Base-by-base conservation (phyloP, 2,113 vertebrate species). In the Crypturellus undulatus region DNA sequence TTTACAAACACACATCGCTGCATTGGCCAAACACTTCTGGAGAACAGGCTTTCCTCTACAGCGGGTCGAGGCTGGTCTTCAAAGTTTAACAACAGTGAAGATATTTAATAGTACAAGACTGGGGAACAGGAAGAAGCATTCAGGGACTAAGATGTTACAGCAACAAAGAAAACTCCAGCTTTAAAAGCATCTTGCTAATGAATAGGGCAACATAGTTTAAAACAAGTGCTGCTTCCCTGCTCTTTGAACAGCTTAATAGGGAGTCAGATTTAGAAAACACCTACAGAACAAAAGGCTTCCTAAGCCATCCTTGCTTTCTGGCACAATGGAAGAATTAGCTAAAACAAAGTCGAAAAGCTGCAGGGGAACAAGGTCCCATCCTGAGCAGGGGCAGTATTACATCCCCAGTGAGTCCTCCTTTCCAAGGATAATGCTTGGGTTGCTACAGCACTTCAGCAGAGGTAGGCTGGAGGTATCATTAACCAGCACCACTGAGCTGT, bases 281-380 rank as follows among this genome's bases (percentile, higher is more conserved):
- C 22, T 21, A 5, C 36, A 12, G 6, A 36, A 62, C 4, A 67
- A 77, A 16, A 10, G 4, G 9, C 5, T 90, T 56, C 54, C 79
- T 8, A 64, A 9, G 36, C 32, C 1, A 1, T 32, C 18, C 1
- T 34, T 19, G 19, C 15, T 58, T 84, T 59, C 62, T 10, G 20
- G 20, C 45, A 14, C 36, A 40, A 7, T 5, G 7, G 54, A 81
- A 77, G 9, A 62, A 12, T 9, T 38, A 14, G 10, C 26, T 58
- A 6, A 65, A 65, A 88, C 59, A 22, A 20, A 76, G 24, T 11
- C 28, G 32, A 10, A 94, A 62, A 79, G 5, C 5, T 1, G 12
- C 51, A 4, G 18, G 21, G 56, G 38, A 82, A 32, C 32, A 21
- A 0, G 0, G 12, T 78, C 65, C 5, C 2, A 12, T 24, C 34